Conservation (phyloP, 1,140 invertebrate genomes). For the Dreissena rostriformis region DNA sequence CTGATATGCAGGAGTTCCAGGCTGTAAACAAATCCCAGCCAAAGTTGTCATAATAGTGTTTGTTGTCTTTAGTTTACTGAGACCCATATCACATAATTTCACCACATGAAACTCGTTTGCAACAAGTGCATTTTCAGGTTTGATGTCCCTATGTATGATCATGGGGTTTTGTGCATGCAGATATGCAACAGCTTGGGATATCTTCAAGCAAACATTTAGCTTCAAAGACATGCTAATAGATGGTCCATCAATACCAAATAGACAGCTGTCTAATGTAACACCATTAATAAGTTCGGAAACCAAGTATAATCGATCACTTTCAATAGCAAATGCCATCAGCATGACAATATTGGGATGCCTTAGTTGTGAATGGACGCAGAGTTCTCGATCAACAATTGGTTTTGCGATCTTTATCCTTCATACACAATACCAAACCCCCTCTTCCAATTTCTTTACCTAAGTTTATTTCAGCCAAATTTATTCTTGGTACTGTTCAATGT, state of each 20-base stretch:
- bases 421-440: constrained; percentile 44
- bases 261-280: constrained; percentile 50
- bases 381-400: constrained; percentile 42
- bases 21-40: constrained; percentile 12
- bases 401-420: constrained; percentile 39
- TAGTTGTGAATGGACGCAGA: constrained; percentile 43
- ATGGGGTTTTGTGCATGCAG: constrained; percentile 45
- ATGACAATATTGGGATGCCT: constrained; percentile 59
- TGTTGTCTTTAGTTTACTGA: constrained; percentile 56
- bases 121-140: constrained; percentile 54
- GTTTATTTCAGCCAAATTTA: constrained; percentile 12
- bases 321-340: constrained; percentile 42
- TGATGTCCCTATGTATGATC: constrained; percentile 57
- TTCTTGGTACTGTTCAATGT: constrained; percentile 55
- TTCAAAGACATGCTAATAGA: constrained; percentile 1
- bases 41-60: constrained; percentile 43
- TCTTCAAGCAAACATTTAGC: constrained; percentile 7
- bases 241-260: constrained; percentile 41
- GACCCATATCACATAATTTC: constrained; percentile 54
- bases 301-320: constrained; percentile 30
- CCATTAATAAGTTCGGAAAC: constrained; percentile 52
- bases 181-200: constrained; percentile 50
- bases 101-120: constrained; percentile 35
- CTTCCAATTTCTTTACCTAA: constrained; percentile 48
- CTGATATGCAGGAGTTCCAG: constrained; percentile 49